Conservation (phyloP, 2,113 vertebrate species). For the Ciconia maguari region DNA sequence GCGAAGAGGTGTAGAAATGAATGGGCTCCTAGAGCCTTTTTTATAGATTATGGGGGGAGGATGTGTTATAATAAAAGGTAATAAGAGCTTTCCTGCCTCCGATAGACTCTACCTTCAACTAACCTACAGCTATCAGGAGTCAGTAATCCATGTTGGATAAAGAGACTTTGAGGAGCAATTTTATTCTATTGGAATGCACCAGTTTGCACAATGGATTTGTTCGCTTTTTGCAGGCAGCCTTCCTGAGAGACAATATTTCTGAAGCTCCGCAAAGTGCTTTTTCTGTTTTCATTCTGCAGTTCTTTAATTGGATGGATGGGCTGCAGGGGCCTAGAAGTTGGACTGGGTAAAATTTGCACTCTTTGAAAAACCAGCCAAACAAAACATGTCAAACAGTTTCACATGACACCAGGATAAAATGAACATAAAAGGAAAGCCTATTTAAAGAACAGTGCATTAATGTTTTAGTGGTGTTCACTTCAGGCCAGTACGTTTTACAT, state of each 20-base stretch:
- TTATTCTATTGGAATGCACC: conserved; percentile 57
- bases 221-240: conserved; percentile 27
- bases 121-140: conserved; percentile 57
- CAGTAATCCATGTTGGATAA: conserved; percentile 65
- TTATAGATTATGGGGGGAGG: conserved; percentile 51
- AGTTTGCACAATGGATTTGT: conserved; percentile 59
- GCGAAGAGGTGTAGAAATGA: conserved; percentile 27
- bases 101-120: conserved; percentile 52
- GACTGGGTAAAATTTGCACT: neutral
- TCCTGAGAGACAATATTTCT: conserved; percentile 60
- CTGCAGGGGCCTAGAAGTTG: conserved; percentile 15
- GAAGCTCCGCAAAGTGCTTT: conserved; percentile 3
- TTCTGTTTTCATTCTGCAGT: conserved; percentile 39
- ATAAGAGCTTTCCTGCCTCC: conserved; percentile 53
- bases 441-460: conserved; percentile 41
- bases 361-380: conserved; percentile 40
- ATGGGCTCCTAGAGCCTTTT: conserved; percentile 51
- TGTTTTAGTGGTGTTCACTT: conserved; percentile 40
- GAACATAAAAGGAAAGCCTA: neutral
- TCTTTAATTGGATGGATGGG: conserved; percentile 53
- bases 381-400: conserved; percentile 21
- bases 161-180: conserved; percentile 64
- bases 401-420: neutral
- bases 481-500: neutral
- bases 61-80: conserved; percentile 60